These are phyloP conservation scores for Turdus rufiventris DNA, from an alignment of 2,113 vertebrate genomes.

Conservation along the genomic window DNA sequence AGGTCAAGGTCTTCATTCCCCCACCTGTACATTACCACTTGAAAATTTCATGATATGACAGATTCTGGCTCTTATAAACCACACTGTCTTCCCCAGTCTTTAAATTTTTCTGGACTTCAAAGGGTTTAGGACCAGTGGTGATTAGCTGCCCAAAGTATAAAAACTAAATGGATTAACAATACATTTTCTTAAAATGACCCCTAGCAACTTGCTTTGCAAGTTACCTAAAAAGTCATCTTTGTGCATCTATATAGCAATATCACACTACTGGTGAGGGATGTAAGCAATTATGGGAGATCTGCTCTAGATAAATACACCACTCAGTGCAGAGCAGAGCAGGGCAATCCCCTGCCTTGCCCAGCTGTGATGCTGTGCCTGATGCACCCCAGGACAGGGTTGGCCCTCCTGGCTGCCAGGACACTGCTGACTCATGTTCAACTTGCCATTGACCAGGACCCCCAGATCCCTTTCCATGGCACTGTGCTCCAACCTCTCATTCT, in stretches of 20 bases:
- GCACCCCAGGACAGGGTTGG: rapidly evolving
- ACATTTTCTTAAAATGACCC: background rate
- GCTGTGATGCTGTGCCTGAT: background rate
- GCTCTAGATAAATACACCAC: background rate
- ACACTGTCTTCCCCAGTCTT: background rate
- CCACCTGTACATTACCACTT: background rate
- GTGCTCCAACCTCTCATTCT: background rate
- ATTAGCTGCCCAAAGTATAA: background rate
- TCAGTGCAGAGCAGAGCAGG: rapidly evolving
- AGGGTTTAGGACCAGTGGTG: background rate
- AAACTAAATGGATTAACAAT: background rate
- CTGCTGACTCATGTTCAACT: rapidly evolving
- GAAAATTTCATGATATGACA: background rate
- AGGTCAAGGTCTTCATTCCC: background rate
- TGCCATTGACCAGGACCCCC: rapidly evolving
- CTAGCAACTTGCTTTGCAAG: background rate
- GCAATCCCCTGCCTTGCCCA: rapidly evolving
- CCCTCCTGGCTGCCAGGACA: background rate
- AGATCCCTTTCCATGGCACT: background rate
- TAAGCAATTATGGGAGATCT: background rate
- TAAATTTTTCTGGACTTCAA: background rate
- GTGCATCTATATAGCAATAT: background rate
- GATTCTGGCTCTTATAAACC: background rate
- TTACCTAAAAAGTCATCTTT: background rate
- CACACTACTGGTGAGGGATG: background rate